These are phyloP conservation scores for Terebella lapidaria DNA, from an alignment of 2,888 invertebrate species.

Conservation along the genomic window DNA sequence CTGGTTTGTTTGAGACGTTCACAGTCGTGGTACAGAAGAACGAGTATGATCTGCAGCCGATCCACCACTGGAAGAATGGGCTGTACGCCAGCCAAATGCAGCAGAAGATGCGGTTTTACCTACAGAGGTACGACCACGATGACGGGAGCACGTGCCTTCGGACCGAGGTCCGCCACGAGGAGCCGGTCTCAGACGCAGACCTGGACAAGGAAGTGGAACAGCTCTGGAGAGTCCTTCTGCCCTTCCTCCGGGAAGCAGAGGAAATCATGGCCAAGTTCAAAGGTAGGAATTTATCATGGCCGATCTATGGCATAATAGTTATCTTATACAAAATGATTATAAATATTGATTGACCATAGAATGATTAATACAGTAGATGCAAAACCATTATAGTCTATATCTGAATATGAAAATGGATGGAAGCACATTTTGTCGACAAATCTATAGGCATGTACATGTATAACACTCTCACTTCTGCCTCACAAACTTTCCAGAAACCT, in stretches of 20 bases:
- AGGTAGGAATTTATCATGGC: no score
- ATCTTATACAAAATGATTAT: no score
- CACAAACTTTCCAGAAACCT: no score
- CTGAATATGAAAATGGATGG: no score
- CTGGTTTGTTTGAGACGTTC: slow-evolving; percentile 43
- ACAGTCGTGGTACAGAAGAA: slow-evolving; percentile 32
- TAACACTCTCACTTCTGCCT: no score
- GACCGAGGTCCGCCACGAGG: slow-evolving; percentile 20
- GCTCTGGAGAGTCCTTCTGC: slow-evolving; percentile 43
- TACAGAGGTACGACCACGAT: slow-evolving; percentile 15
- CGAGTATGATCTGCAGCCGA: slow-evolving; percentile 30
- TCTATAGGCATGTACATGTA: no score
- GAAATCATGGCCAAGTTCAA: slow-evolving; percentile 35
- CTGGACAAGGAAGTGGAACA: slow-evolving; percentile 24
- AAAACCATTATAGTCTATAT: no score
- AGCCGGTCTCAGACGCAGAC: slow-evolving; percentile 20
- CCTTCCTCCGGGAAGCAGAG: slow-evolving; percentile 42
- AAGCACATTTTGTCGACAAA: no score
- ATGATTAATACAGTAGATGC: no score
- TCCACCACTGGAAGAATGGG: slow-evolving; percentile 43
- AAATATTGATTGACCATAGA: background rate
- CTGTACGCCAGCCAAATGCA: slow-evolving; percentile 35
- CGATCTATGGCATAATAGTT: background rate
- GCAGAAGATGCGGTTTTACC: slow-evolving; percentile 14
- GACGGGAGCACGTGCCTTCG: slow-evolving; percentile 25